Conservation (phyloP, 2,797 vertebrate genomes). For the Craterocephalus amniculus region DNA sequence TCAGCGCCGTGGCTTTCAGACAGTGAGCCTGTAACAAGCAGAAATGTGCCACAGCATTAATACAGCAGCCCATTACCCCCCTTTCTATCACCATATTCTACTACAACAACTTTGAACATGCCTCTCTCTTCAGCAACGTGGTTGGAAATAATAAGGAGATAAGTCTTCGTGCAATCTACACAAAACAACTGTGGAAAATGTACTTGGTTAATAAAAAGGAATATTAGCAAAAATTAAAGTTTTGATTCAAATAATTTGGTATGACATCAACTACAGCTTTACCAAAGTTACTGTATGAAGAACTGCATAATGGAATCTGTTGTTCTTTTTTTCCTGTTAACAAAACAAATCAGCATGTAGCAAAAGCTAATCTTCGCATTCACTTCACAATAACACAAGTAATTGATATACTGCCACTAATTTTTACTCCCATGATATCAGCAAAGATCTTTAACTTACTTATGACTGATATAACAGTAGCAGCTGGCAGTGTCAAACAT, state of each 20-base stretch:
- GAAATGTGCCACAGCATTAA: background rate
- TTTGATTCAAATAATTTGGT: background rate
- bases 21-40: conserved; percentile 83
- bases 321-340: background rate
- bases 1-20: conserved; percentile 87
- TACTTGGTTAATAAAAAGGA: too few species aligned
- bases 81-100: background rate
- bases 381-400: too few species aligned
- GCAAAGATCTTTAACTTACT: too few species aligned
- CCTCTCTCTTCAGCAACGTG: background rate
- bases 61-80: background rate
- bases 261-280: too few species aligned
- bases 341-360: background rate
- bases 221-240: too few species aligned
- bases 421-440: too few species aligned
- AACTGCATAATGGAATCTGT: too few species aligned
- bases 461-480: too few species aligned
- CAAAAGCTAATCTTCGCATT: background rate
- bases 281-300: too few species aligned
- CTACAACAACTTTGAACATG: background rate
- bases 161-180: background rate
- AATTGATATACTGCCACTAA: too few species aligned
- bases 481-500: too few species aligned
- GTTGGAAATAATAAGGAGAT: background rate
- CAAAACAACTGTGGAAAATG: background rate